Evolutionary conservation across 2,888 invertebrate genomes (phyloP).

Genomic region (Trissolcus brochymenae): DNA sequence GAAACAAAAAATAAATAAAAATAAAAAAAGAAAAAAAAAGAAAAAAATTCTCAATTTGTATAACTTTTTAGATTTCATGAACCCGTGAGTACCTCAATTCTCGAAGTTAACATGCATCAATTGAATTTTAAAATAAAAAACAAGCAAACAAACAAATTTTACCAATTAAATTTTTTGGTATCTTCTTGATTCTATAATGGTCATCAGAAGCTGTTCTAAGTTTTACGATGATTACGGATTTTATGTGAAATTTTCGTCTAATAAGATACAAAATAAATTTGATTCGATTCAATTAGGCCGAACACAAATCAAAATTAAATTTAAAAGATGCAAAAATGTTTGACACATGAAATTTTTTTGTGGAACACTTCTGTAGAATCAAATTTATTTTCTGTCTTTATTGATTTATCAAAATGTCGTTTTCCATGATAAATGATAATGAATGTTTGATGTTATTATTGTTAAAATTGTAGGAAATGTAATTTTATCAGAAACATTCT

Average conservation of each 20-base stretch:
- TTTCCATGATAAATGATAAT: not conserved
- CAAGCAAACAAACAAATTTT: too few relatives aligned
- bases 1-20: too few relatives aligned
- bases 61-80: too few relatives aligned
- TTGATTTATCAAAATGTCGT: not conserved
- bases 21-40: too few relatives aligned
- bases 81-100: too few relatives aligned
- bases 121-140: not conserved
- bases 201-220: conserved; percentile 51
- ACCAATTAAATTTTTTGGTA: not conserved
- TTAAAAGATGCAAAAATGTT: not conserved
- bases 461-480: conserved; percentile 2
- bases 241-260: too few relatives aligned
- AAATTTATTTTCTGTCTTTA: not conserved
- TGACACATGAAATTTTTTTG: not conserved
- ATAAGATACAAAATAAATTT: too few relatives aligned
- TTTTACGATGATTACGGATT: conserved; percentile 23
- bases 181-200: not conserved
- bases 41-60: too few relatives aligned
- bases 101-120: too few relatives aligned
- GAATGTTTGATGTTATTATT: not conserved
- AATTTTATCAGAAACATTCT: not conserved
- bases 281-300: too few relatives aligned
- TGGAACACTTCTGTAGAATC: not conserved
- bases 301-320: not conserved